These are phyloP conservation scores for Sminthurinus aureus DNA, from an alignment of 2,888 invertebrate species.

Conservation along the genomic window DNA sequence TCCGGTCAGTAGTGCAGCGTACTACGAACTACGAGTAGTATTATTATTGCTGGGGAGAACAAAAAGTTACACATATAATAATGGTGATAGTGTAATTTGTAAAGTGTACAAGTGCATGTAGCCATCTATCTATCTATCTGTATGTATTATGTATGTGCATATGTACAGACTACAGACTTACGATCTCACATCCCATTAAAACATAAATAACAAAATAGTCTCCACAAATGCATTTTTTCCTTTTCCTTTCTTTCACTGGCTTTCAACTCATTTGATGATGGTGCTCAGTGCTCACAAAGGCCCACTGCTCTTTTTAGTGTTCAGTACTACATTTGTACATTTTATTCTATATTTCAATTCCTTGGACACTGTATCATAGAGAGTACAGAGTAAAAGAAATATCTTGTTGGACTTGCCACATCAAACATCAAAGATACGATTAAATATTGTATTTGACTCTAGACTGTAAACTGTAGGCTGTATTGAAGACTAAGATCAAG, in stretches of 20 bases:
- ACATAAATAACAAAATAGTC: slow-evolving; percentile 25
- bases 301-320: too few relatives aligned
- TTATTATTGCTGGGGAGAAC: background rate
- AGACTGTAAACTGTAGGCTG: background rate
- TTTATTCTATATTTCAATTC: background rate
- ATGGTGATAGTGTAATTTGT: too few relatives aligned
- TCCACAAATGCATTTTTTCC: slow-evolving; percentile 11
- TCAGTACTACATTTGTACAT: too few relatives aligned
- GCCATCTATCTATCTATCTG: too few relatives aligned
- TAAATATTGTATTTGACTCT: slow-evolving; percentile 14
- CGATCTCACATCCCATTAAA: slow-evolving; percentile 15
- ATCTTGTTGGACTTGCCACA: background rate
- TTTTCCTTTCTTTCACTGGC: background rate
- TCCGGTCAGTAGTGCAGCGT: slow-evolving; percentile 18
- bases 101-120: background rate
- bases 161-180: background rate
- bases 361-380: background rate
- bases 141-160: background rate
- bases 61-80: background rate
- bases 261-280: background rate
- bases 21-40: background rate
- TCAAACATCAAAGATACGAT: slow-evolving; percentile 14
- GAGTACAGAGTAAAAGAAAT: background rate
- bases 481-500: too few relatives aligned
- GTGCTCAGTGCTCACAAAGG: background rate